Conservation (phyloP, 2,888 invertebrate genomes). For the Lysandra coridon region DNA sequence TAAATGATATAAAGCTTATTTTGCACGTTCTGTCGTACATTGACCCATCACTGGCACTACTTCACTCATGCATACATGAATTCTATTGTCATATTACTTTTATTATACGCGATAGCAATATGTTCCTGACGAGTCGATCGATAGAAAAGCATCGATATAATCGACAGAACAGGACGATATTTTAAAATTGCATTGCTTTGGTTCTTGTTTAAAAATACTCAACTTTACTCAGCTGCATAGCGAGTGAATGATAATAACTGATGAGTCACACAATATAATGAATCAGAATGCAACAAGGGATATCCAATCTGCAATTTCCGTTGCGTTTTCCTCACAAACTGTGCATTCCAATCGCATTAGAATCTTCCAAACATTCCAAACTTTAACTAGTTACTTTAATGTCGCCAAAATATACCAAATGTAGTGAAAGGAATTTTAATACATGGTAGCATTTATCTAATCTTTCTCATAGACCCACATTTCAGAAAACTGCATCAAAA, state of each 20-base stretch:
- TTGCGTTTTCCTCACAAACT: not conserved
- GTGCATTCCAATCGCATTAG: not conserved
- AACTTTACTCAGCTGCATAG: not conserved
- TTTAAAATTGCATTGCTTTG: not conserved
- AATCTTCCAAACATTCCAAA: not conserved
- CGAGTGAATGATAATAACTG: not conserved
- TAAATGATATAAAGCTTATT: not conserved
- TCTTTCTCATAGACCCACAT: not conserved
- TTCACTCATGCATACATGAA: too few relatives aligned
- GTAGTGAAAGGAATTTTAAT: not conserved
- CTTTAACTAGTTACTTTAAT: not conserved
- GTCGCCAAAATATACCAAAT: not conserved
- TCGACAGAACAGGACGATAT: not conserved
- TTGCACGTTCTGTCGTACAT: not conserved
- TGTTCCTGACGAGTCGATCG: too few relatives aligned
- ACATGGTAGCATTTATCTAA: not conserved
- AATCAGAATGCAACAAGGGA: not conserved
- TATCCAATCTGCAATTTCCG: constrained; percentile 13
- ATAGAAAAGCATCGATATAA: too few relatives aligned
- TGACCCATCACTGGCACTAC: not conserved
- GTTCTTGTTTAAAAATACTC: not conserved
- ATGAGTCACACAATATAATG: not conserved
- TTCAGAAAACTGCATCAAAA: too few relatives aligned
- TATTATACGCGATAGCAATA: too few relatives aligned
- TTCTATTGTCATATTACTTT: too few relatives aligned